phyloP scores from a whole-genome alignment of 1,140 invertebrate genomes.

The Danaus plexippus region DNA sequence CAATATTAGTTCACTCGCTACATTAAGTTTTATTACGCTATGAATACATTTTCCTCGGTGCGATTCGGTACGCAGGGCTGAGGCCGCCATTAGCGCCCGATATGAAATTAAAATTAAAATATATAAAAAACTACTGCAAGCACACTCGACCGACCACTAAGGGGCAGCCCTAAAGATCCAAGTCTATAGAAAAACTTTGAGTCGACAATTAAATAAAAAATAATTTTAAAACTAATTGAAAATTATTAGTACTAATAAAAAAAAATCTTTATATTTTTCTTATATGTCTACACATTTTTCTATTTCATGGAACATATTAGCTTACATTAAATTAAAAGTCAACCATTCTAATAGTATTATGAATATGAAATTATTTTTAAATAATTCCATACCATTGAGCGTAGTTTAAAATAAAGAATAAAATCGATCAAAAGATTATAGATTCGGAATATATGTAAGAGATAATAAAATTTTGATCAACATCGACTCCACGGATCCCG shows the following conservation, averaged over 20 bases:
- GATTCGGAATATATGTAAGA: no score
- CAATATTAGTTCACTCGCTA: slow-evolving; percentile 71
- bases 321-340: no score
- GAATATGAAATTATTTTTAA: no score
- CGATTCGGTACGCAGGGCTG: slow-evolving; percentile 68
- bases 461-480: slow-evolving; percentile 9
- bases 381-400: neutral
- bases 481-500: slow-evolving; percentile 33
- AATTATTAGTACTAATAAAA: no score
- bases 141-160: slow-evolving; percentile 64
- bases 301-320: no score
- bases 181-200: slow-evolving; percentile 31
- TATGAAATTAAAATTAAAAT: slow-evolving; percentile 73
- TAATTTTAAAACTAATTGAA: slow-evolving; percentile 5
- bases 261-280: no score
- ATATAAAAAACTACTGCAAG: slow-evolving; percentile 64
- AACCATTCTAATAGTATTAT: no score
- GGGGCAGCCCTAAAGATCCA: slow-evolving; percentile 64
- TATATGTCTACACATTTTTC: no score
- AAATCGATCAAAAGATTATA: neutral
- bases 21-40: slow-evolving; percentile 67
- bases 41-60: slow-evolving; percentile 61
- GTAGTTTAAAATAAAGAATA: slow-evolving; percentile 8
- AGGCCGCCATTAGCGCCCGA: slow-evolving; percentile 63
- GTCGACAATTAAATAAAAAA: slow-evolving; percentile 21